Evolutionary conservation across 2,113 vertebrate species (phyloP), one percentile per base, ranked within the genome.

Genomic region (Cinclus mexicanus): DNA sequence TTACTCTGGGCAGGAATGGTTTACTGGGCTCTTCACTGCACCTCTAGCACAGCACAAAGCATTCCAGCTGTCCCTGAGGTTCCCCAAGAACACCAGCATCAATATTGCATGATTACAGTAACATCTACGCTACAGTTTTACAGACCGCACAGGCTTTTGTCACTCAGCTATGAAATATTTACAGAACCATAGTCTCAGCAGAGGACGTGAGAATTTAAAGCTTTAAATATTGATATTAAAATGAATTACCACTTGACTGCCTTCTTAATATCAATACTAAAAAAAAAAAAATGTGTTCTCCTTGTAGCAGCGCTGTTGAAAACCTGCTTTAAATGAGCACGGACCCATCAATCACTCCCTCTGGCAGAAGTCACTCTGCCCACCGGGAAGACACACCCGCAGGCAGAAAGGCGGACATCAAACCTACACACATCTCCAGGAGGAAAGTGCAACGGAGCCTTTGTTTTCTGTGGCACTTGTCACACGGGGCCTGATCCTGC

Each of bases 171-270:
- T 92, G 65, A 90, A 95, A 90, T 86, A 94, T 74, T 86, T 89
- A 96, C 68, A 63, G 64, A 56, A 82, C 28, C 46, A 57, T 1
- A 46, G 65, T 87, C 78, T 95, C 94, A 88, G 50, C 49, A 79
- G 74, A 85, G 70, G 65, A 57, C 6, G 5, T 1, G 59, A 60
- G 90, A 85, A 87, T 88, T 90, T 89, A 82, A 89, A 91, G 44
- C 82, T 94, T 87, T 82, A 88, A 92, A 93, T 60, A 76, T 80
- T 88, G 77, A 93, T 71, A 76, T 53, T 86, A 60, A 93, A 83
- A 79, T 52, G 23, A 88, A 88, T 64, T 90, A 87, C 79, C 78
- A 44, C 37, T 69, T 57, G 46, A 87, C 52, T 65, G 55, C 49
- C 59, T 85, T 47, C 25, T 23, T 68, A 63, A 23, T 46, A 74